Evolutionary conservation across 2,113 vertebrate species (phyloP).

Genomic region (Callospermophilus lateralis): DNA sequence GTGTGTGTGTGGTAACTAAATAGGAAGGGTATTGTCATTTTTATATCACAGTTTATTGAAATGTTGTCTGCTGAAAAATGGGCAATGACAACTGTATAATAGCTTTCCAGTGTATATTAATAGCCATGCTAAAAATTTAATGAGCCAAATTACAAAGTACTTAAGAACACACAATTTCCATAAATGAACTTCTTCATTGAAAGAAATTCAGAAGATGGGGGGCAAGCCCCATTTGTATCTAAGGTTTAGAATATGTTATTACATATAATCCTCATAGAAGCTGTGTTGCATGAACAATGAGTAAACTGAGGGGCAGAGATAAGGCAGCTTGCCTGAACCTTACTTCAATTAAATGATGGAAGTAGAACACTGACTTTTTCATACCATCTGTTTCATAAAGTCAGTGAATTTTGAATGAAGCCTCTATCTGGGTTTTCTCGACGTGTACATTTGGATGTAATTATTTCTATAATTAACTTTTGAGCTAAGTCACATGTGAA

Average conservation of each 20-base stretch:
- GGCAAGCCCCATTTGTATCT: neutral
- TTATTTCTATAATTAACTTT: constrained; percentile 31
- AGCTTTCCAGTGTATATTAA: neutral
- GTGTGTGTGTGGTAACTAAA: neutral
- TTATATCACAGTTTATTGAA: neutral
- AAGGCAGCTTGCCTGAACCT: neutral
- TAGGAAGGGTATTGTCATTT: neutral
- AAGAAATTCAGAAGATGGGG: neutral
- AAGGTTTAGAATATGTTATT: neutral
- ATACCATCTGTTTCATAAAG: neutral
- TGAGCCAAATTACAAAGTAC: neutral
- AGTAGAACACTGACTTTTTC: neutral
- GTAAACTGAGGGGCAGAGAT: neutral
- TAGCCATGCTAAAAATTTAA: neutral
- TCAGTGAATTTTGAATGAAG: neutral
- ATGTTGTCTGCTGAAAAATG: neutral
- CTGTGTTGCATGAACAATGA: neutral
- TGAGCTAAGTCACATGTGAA: constrained; percentile 21
- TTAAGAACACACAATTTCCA: neutral
- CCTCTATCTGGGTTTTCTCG: neutral
- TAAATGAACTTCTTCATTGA: neutral
- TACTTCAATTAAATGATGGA: neutral
- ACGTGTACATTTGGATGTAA: neutral
- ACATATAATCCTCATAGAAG: neutral
- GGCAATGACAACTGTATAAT: neutral